These are phyloP conservation scores for Conus canariensis DNA, from an alignment of 2,888 invertebrate species.

Conservation along the genomic window DNA sequence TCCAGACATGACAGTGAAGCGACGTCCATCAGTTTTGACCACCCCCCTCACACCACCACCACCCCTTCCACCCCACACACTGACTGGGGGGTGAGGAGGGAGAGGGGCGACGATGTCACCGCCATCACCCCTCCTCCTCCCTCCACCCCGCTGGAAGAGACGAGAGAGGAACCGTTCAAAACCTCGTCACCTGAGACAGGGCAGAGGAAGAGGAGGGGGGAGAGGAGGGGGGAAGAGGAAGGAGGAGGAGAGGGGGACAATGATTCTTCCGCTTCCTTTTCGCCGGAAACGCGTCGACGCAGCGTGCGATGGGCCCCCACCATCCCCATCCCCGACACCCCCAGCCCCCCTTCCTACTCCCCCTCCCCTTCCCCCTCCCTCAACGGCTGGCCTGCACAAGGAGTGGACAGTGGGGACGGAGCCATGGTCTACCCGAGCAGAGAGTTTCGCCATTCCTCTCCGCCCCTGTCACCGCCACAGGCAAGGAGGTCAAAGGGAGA, in stretches of 20 bases:
- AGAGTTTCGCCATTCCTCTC: no score
- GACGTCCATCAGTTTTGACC: no score
- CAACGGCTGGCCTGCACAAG: no score
- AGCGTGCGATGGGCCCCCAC: not conserved
- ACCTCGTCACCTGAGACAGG: not conserved
- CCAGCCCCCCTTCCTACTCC: not conserved
- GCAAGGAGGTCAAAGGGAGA: no score
- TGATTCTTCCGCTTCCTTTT: no score
- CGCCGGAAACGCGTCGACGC: not conserved
- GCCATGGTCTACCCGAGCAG: no score
- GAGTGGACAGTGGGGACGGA: no score
- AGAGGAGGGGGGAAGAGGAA: not conserved
- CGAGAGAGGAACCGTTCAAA: not conserved
- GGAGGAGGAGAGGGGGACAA: conserved; percentile 3
- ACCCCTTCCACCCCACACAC: not conserved
- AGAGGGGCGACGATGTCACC: not conserved
- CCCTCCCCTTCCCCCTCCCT: not conserved
- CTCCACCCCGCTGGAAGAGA: no score
- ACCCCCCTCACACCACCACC: no score
- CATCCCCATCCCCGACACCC: not conserved
- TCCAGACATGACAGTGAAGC: no score
- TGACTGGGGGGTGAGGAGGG: not conserved
- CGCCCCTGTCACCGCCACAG: no score
- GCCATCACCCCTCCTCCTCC: conserved; percentile 2
- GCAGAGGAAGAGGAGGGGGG: not conserved